A percentile compares a stretch with the other conserved stretches of the same genome.
Conservation (phyloP, 2,888 invertebrate species). For the Parnassius apollo region DNA sequence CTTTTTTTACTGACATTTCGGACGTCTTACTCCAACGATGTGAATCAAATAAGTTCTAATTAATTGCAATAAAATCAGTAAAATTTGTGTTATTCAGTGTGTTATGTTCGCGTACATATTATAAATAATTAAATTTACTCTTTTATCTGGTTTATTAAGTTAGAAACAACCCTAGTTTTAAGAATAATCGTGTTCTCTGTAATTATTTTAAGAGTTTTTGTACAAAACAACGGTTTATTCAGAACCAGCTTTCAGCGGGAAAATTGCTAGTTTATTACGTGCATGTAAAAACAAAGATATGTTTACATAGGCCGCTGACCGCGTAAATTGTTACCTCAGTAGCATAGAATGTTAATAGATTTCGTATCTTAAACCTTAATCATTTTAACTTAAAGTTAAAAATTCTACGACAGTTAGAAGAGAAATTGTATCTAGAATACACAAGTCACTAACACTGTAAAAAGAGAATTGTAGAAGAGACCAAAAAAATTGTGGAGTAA, state of each 20-base stretch:
- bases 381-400: not conserved
- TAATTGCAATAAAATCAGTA: no score
- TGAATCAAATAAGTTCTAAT: no score
- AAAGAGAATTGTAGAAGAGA: not conserved
- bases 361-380: conserved; percentile 5
- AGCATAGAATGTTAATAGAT: not conserved
- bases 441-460: conserved; percentile 8
- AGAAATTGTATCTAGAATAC: conserved; percentile 9
- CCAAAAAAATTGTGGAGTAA: no score
- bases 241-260: conserved; percentile 33
- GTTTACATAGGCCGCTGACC: conserved; percentile 39
- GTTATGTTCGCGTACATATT: no score
- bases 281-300: conserved; percentile 40
- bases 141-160: not conserved
- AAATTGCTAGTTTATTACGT: conserved; percentile 42
- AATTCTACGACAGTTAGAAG: not conserved
- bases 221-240: conserved; percentile 47
- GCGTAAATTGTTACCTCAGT: conserved; percentile 15
- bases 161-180: conserved; percentile 34
- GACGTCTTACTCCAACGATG: no score
- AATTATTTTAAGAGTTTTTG: conserved; percentile 36
- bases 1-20: no score
- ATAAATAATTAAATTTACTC: no score
- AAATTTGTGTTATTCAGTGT: no score
- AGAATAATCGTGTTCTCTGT: conserved; percentile 31